Evolutionary conservation across 2,888 invertebrate species (phyloP), one percentile per base, ranked within the genome.

Genomic region (Diaphora mendica): DNA sequence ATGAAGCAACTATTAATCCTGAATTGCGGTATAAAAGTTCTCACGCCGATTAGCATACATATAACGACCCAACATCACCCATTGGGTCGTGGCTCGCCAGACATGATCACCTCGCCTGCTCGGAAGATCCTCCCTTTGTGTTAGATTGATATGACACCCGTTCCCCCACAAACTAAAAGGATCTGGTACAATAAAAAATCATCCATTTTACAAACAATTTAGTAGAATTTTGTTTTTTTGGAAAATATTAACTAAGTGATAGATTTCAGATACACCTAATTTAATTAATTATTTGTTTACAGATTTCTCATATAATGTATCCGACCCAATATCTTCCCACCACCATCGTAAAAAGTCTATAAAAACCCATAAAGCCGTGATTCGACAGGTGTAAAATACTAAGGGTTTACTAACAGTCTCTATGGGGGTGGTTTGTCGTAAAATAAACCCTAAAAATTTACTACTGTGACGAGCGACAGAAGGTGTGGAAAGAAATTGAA

Each of bases 331-430:
- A 70, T 8, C 30, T 67, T 62, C 35, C 71, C 70, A 48, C 70
- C 44, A 65, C 59, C 65, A 70, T 72, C 72, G 72, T 79, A 78
- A 79, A 79, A 78, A 69, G 20, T 44, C 79, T 64, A 78, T 79
- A 79, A 79, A 79, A 79, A 79, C 77, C 76, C 66, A 67, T 74
- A 17, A n/a, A 3, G 67, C 74, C 39, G 75, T 75, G 77, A 73
- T 77, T 79, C 72, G 75, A 73, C 78, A 71, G 68, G 67, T 74
- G 71, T 76, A 78, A 78, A 79, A 75, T 71, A 68, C 65, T 71
- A 51, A 75, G 59, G 73, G 51, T 64, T 71, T 71, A 72, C 73
- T 73, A 76, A 79, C 74, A 69, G 68, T 72, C 66, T 44, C 76
- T 77, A 79, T 78, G 71, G 73, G 68, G 74, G 72, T n/a, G 51